Conservation (phyloP, 2,888 invertebrate species). For the Sarcophaga subvicina region DNA sequence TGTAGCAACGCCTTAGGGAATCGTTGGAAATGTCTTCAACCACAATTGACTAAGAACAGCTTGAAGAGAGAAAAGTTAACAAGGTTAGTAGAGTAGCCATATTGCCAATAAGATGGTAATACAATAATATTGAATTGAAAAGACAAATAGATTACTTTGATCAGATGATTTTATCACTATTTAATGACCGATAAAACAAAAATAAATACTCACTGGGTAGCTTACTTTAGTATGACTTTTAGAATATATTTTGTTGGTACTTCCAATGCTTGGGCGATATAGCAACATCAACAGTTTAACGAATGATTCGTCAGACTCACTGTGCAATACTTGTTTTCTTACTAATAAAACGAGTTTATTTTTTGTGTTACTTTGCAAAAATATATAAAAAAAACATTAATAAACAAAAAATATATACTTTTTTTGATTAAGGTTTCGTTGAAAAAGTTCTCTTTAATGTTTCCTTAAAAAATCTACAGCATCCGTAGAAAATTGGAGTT, state of each 20-base stretch:
- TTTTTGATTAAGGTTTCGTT: constrained; percentile 19
- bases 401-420: constrained; percentile 6
- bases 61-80: no score
- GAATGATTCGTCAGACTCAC: constrained; percentile 4
- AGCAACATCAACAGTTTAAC: not conserved
- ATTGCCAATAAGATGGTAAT: no score
- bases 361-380: constrained; percentile 25
- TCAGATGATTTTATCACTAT: no score
- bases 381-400: constrained; percentile 19
- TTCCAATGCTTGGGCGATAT: not conserved
- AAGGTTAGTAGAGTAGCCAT: no score
- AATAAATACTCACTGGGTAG: not conserved
- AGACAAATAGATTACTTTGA: no score
- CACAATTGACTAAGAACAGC: no score
- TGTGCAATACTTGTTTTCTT: constrained; percentile 52
- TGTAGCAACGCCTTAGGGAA: no score
- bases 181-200: not conserved
- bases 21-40: no score
- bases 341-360: constrained; percentile 50
- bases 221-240: not conserved
- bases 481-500: constrained; percentile 45
- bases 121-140: no score
- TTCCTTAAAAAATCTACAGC: constrained; percentile 45
- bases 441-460: constrained; percentile 38
- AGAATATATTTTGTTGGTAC: constrained; percentile 39